Evolutionary conservation across 2,113 vertebrate species (phyloP).

Genomic region (Athene cunicularia): DNA sequence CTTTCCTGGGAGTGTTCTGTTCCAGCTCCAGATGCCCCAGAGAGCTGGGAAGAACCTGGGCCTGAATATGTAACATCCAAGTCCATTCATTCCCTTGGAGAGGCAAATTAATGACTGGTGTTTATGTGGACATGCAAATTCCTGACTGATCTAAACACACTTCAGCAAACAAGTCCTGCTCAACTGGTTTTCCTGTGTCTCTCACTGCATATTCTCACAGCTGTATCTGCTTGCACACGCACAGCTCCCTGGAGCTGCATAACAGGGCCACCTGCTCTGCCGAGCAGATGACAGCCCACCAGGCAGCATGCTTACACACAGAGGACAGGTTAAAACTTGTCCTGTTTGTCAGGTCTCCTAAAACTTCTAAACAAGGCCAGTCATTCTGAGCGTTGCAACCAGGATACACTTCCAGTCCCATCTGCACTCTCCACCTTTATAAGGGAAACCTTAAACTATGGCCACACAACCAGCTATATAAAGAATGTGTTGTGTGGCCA

Average conservation of each 20-base stretch:
- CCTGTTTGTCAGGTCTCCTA: background rate
- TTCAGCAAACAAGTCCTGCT: background rate
- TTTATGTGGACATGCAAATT: background rate
- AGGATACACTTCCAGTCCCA: background rate
- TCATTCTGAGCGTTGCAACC: background rate
- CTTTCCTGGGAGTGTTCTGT: background rate
- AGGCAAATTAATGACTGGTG: background rate
- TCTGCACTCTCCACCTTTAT: background rate
- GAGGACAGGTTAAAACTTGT: background rate
- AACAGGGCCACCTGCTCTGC: background rate
- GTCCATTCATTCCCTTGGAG: background rate
- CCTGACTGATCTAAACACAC: background rate
- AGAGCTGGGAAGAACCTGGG: background rate
- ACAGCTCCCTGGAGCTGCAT: background rate
- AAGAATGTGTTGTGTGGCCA: background rate
- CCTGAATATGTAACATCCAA: background rate
- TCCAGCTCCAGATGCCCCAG: background rate
- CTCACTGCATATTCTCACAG: background rate
- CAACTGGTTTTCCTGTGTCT: background rate
- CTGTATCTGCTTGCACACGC: background rate
- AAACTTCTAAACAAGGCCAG: background rate
- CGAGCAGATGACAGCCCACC: fast-evolving
- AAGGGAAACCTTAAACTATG: background rate
- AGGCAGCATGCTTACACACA: background rate
- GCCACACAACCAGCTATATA: no score